Percentiles rank a stretch among this genome's conserved stretches.
These are phyloP conservation scores for Montipora capitata DNA, from an alignment of 92 coral and sea anemone species.

Conservation along the genomic window DNA sequence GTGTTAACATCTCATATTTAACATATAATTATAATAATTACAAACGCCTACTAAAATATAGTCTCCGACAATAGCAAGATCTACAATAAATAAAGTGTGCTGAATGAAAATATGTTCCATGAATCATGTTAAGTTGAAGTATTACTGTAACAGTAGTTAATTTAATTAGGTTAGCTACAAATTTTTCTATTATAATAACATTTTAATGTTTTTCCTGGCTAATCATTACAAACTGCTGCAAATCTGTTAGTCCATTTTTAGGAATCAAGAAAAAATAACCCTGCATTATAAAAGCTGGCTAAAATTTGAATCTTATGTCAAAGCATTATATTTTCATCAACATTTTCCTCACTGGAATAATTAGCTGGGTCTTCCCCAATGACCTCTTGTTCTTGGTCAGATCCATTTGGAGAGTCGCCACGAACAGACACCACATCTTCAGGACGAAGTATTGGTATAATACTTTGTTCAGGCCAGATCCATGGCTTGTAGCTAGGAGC, in stretches of 20 bases:
- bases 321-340: slow-evolving; percentile 76
- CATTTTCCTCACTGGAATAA: slow-evolving; percentile 86
- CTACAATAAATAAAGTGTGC: too few species aligned
- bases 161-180: too few species aligned
- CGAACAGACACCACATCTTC: slow-evolving; percentile 84
- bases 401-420: slow-evolving; percentile 68
- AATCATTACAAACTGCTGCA: neutral
- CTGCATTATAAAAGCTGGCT: slow-evolving; percentile 19
- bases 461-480: slow-evolving; percentile 95
- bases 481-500: slow-evolving; percentile 94
- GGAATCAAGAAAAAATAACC: slow-evolving; percentile 28
- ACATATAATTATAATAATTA: too few species aligned
- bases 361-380: slow-evolving; percentile 74
- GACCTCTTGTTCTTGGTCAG: slow-evolving; percentile 68
- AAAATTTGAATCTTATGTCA: slow-evolving; percentile 21
- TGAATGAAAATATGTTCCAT: too few species aligned
- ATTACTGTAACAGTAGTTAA: too few species aligned
- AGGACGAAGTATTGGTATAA: slow-evolving; percentile 75
- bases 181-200: too few species aligned
- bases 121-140: too few species aligned
- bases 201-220: neutral
- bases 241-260: neutral
- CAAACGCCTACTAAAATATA: too few species aligned
- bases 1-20: too few species aligned
- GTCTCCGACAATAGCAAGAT: too few species aligned